Evolutionary conservation across 2,888 invertebrate species (phyloP), one percentile per base, ranked within the genome.

Genomic region (Brenthis ino): DNA sequence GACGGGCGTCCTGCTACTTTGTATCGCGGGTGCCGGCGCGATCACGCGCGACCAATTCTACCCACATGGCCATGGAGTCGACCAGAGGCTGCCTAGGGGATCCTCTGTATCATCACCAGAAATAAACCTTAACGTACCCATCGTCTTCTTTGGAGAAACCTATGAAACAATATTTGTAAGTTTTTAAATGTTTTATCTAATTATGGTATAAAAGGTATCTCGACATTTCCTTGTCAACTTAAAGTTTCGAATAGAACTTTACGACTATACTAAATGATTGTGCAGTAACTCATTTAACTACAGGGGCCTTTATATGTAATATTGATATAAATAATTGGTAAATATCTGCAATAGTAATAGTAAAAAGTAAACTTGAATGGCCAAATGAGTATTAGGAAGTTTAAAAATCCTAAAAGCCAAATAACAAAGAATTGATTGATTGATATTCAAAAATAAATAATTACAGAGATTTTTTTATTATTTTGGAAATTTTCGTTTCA

Each of bases 111-210:
- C 95, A n/a, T 94, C 96, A 13, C 93, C 93, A 0, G 96, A 96
- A 82, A 88, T 95, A 6, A 81, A 83, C 3, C 93, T 97, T 2
- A 93, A 93, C 79, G 95, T 95, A 51, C 97, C 98, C 1, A 94
- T 98, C 67, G 93, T 94, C 63, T 97, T 97, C 90, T 98, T 95
- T 85, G 96, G 96, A 76, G 95, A 95, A 75, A 89, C 91, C 72
- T 98, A 96, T 85, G 94, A 95, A 67, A 94, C 94, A 50, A 93
- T 98, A 57, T 68, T 47, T 37, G 68, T 64, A 33, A 68, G 68
- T 66, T 56, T 56, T n/a, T 12, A 2, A 16, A 5, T 55, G 28
- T 48, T 4, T 47, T 51, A 51, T 51, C 14, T 16, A n/a, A 16
- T 51, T n/a, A n/a, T 13, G n/a, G 51, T 14, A n/a, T 13, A 11